Evolutionary conservation across 2,888 invertebrate genomes (phyloP).

Genomic region (Lasioglossum calceatum): DNA sequence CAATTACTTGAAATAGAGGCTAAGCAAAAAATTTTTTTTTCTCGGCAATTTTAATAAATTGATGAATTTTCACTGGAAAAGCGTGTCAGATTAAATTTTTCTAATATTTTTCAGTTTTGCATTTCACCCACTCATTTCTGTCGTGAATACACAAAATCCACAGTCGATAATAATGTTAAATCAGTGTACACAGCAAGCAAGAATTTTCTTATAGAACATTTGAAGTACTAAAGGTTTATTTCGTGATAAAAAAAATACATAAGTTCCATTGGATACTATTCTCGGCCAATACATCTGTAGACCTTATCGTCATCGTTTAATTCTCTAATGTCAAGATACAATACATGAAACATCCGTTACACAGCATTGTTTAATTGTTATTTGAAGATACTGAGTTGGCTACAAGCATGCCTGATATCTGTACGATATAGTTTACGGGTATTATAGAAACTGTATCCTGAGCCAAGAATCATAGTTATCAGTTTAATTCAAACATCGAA

Average conservation of each 20-base stretch:
- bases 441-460: slow-evolving; percentile 50
- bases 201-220: slow-evolving; percentile 4
- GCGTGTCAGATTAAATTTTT: not conserved
- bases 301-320: slow-evolving; percentile 16
- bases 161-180: not conserved
- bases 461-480: slow-evolving; percentile 32
- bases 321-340: slow-evolving; percentile 16
- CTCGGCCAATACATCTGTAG: slow-evolving; percentile 1
- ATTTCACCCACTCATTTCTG: not conserved
- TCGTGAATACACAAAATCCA: not conserved
- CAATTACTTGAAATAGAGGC: not conserved
- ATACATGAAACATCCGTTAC: slow-evolving; percentile 20
- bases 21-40: not conserved
- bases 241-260: slow-evolving; percentile 40
- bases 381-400: slow-evolving; percentile 51
- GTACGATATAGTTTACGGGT: slow-evolving; percentile 17
- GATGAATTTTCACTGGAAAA: not conserved
- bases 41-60: not conserved
- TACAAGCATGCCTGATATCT: slow-evolving; percentile 43
- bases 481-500: not conserved
- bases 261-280: slow-evolving; percentile 18
- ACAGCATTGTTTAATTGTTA: slow-evolving; percentile 33
- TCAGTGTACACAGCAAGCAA: not conserved
- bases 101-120: not conserved
- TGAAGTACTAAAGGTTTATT: slow-evolving; percentile 23